Percentiles rank a stretch among this genome's conserved stretches.
Evolutionary conservation across 2,113 vertebrate genomes (phyloP).

Genomic region (Antennarius striatus): DNA sequence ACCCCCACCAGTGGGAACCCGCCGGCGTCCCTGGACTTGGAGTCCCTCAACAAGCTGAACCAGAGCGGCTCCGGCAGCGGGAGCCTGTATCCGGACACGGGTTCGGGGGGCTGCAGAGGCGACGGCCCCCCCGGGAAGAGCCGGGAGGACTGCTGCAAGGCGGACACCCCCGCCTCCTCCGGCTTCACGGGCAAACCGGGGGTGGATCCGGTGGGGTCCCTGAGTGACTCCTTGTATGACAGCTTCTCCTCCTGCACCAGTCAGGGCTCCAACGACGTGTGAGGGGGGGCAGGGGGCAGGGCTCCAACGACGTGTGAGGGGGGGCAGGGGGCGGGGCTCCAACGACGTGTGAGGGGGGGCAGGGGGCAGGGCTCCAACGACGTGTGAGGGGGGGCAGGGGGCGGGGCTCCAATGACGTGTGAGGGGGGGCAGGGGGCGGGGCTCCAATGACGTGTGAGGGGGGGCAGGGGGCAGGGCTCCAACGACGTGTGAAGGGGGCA

Average conservation of each 20-base stretch:
- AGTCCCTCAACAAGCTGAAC: slow-evolving; percentile 85
- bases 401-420: too few species aligned
- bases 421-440: too few species aligned
- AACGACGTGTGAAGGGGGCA: too few species aligned
- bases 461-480: too few species aligned
- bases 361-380: too few species aligned
- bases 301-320: slow-evolving; percentile 78
- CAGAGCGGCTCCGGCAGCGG: slow-evolving; percentile 71
- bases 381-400: too few species aligned
- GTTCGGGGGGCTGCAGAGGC: slow-evolving; percentile 64
- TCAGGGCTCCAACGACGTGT: slow-evolving; percentile 84
- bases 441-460: too few species aligned
- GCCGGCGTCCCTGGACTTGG: slow-evolving; percentile 78
- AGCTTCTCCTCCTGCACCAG: slow-evolving; percentile 91
- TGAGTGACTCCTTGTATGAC: slow-evolving; percentile 90
- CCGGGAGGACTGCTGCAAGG: slow-evolving; percentile 64
- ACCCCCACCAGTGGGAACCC: slow-evolving; percentile 59
- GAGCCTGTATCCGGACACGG: slow-evolving; percentile 76
- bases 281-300: slow-evolving; percentile 40
- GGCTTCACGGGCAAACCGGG: slow-evolving; percentile 67
- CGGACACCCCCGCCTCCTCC: slow-evolving; percentile 72
- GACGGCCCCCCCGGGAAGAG: slow-evolving; percentile 66
- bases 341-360: too few species aligned
- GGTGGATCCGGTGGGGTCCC: slow-evolving; percentile 80
- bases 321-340: too few species aligned